These are phyloP conservation scores for Rhabdophis nuchalis DNA, from an alignment of 2,797 vertebrate species.

Conservation along the genomic window DNA sequence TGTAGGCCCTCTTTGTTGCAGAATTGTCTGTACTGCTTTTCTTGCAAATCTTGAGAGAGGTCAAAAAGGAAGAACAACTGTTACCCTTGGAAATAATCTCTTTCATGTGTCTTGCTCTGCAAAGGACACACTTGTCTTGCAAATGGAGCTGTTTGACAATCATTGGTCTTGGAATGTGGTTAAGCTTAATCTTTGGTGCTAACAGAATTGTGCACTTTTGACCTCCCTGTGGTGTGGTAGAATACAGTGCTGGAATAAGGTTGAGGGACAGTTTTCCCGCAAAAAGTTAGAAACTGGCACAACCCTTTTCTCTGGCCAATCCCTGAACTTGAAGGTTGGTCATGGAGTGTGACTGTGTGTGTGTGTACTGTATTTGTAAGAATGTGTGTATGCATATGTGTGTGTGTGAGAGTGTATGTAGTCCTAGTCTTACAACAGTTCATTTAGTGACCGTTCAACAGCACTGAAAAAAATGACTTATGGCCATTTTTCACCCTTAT, in stretches of 20 bases:
- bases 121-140: conserved; percentile 67
- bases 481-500: neutral
- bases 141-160: conserved; percentile 65
- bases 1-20: conserved; percentile 49
- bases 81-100: conserved; percentile 66
- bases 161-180: conserved; percentile 62
- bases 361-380: too few species aligned
- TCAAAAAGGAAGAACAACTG: conserved; percentile 64
- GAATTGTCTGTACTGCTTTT: conserved; percentile 48
- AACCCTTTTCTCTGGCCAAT: conserved; percentile 48
- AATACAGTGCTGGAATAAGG: conserved; percentile 56
- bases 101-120: conserved; percentile 63
- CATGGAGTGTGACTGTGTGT: neutral
- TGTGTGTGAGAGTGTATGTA: neutral
- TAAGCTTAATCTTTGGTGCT: conserved; percentile 63
- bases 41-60: conserved; percentile 64
- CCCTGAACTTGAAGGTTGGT: conserved; percentile 47
- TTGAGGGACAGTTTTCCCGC: conserved; percentile 62
- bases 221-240: conserved; percentile 55
- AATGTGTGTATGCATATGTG: too few species aligned
- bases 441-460: too few species aligned
- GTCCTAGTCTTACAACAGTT: neutral
- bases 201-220: conserved; percentile 62
- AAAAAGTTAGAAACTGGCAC: conserved; percentile 50
- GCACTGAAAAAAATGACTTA: neutral